A percentile compares a stretch with the other conserved stretches of the same genome.
These are phyloP conservation scores for Thereva unica DNA, from an alignment of 2,888 invertebrate genomes.

Conservation along the genomic window DNA sequence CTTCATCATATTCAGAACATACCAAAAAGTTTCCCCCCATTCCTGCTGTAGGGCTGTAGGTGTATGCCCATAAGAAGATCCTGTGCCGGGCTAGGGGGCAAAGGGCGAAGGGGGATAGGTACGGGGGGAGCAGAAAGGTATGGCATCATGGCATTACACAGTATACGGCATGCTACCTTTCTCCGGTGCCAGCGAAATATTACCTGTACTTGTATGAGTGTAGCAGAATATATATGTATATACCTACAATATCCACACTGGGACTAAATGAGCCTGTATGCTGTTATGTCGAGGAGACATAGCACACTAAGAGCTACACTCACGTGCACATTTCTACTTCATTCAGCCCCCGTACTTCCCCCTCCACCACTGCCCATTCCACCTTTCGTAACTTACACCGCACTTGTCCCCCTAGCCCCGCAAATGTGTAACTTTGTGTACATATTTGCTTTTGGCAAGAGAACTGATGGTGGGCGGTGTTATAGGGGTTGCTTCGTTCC, in stretches of 20 bases:
- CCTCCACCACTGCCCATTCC: not conserved
- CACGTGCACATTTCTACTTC: slow-evolving; percentile 32
- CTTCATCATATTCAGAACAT: slow-evolving; percentile 36
- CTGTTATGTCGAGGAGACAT: slow-evolving; percentile 6
- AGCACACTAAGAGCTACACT: slow-evolving; percentile 14
- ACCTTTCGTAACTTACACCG: slow-evolving; percentile 31
- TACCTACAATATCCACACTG: too few species aligned
- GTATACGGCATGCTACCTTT: too few species aligned
- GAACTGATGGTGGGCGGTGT: slow-evolving; percentile 10
- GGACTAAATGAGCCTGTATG: slow-evolving; percentile 1
- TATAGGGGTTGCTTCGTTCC: slow-evolving; percentile 5
- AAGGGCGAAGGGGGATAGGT: too few species aligned
- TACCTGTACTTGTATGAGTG: too few species aligned
- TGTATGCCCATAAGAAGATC: not conserved
- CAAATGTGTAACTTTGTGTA: slow-evolving; percentile 38
- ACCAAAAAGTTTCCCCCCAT: slow-evolving; percentile 23
- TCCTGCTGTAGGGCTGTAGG: slow-evolving; percentile 1
- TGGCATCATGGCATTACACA: too few species aligned
- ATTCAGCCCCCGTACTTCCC: slow-evolving; percentile 13
- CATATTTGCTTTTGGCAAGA: slow-evolving; percentile 39
- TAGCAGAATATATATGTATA: too few species aligned
- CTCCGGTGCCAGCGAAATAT: too few species aligned
- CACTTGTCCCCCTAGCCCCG: slow-evolving; percentile 1
- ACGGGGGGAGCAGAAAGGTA: too few species aligned
- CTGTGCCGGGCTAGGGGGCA: too few species aligned